Percentiles rank a stretch among this genome's conserved stretches.
phyloP scores from a whole-genome alignment of 2,888 invertebrate species.

The Macaria notata region DNA sequence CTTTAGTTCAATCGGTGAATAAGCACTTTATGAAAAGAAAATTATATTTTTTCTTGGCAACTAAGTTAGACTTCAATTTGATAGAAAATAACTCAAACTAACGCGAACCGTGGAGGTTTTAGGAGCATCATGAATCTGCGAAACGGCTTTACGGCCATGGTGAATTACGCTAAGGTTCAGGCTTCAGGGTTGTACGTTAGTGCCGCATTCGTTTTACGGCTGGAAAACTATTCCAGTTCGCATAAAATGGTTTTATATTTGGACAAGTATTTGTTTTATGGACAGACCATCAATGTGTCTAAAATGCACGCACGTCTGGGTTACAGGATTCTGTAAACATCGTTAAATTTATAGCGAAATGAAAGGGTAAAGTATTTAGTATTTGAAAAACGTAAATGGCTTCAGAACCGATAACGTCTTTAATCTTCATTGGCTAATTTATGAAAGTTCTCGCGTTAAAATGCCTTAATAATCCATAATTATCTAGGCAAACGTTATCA shows the following conservation, averaged over 20 bases:
- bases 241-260: slow-evolving; percentile 29
- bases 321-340: slow-evolving; percentile 23
- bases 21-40: no score
- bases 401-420: no score
- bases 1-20: no score
- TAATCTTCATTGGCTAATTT: no score
- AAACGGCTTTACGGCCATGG: slow-evolving; percentile 21
- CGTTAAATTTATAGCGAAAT: slow-evolving; percentile 28
- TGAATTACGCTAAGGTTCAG: slow-evolving; percentile 22
- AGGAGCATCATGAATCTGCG: slow-evolving; percentile 26
- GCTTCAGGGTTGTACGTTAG: slow-evolving; percentile 19
- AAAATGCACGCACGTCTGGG: slow-evolving; percentile 21
- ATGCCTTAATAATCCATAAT: no score
- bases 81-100: no score
- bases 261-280: slow-evolving; percentile 25
- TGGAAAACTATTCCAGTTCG: slow-evolving; percentile 27
- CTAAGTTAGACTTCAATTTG: no score
- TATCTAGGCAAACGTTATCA: no score
- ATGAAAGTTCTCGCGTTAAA: no score
- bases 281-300: slow-evolving; percentile 10
- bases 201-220: slow-evolving; percentile 31
- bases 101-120: slow-evolving; percentile 23
- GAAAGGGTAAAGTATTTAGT: no score
- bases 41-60: no score
- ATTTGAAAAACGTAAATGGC: no score